Base-by-base conservation (phyloP, 2,888 invertebrate species). In the Phania funesta region DNA sequence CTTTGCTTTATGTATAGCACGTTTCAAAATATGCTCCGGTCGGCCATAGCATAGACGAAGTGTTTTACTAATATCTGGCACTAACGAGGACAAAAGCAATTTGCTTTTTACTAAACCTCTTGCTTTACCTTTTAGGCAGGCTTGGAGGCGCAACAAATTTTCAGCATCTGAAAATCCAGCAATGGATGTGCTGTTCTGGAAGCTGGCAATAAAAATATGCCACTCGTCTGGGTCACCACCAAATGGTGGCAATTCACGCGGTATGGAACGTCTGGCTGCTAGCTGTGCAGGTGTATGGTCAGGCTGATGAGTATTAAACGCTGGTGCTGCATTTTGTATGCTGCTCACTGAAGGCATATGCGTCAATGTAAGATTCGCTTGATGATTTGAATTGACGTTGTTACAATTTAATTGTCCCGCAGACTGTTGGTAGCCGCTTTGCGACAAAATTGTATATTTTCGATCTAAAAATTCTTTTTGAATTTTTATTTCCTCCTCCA, bases 161-260 rank as follows among this genome's bases (percentile, higher is more conserved):
- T 67, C 67, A 2, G 41, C 41, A 11, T 67, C 1, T 6, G 52
- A 73, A 5, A 54, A 56, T 1, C 54, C 54, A 7, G 41, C 64
- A 9, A 74, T 8, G 18, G 22, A 32, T 16, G 74, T 64, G 13
- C 54, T 74, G 13, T 56, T 74, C 20, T 54, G 32, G 22, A 56
- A 74, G 11, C 64, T 74, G 24, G 5, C 62, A 8, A 46, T 46
- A 11, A 46, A 46, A 18, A 46, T 20, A 11, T 20, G 46, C 46
- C 46, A 71, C 1, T 71, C 71, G 3, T 73, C 73, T 2, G 54
- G 64, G 11, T 64, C 64, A 1, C 74, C 56, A 24, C n/a, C 56
- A 35, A 74, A 74, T 24, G 20, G 1, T 5, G 62, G 62, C 4
- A 68, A 38, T 7, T 41, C 60, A 9, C 41, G 16, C 5, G 50